phyloP scores from a whole-genome alignment of 2,888 invertebrate genomes.

The Erebia ligea region DNA sequence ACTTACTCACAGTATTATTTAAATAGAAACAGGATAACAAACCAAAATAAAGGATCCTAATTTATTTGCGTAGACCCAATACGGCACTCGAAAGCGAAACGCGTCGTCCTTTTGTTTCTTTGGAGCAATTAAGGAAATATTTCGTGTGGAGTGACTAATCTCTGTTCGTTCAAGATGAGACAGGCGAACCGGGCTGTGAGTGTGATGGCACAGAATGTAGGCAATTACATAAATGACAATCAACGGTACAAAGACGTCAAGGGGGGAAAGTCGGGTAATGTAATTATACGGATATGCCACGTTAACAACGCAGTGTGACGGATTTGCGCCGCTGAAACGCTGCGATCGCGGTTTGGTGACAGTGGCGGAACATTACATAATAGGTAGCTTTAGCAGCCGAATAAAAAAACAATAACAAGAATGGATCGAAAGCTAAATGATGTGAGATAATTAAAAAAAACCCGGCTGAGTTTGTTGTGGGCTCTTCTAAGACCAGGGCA shows the following conservation, averaged over 20 bases:
- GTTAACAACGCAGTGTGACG: constrained; percentile 56
- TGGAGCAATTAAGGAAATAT: constrained; percentile 68
- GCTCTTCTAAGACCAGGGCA: too few species aligned
- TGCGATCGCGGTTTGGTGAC: constrained; percentile 30
- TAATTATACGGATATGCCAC: constrained; percentile 72
- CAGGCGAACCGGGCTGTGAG: constrained; percentile 47
- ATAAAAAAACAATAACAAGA: too few species aligned
- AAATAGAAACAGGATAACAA: not conserved
- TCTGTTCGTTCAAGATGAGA: constrained; percentile 55
- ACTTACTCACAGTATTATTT: not conserved
- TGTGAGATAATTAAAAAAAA: too few species aligned
- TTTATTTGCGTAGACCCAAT: constrained; percentile 38
- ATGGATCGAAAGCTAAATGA: too few species aligned
- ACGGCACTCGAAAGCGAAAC: constrained; percentile 52
- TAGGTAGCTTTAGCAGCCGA: not conserved
- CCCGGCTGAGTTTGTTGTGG: too few species aligned
- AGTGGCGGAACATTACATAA: not conserved
- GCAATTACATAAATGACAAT: constrained; percentile 80
- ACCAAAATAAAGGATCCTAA: constrained; percentile 23
- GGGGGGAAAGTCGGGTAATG: constrained; percentile 73
- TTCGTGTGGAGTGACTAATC: constrained; percentile 63
- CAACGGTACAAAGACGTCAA: constrained; percentile 68
- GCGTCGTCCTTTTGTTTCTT: constrained; percentile 55
- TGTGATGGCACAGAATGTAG: constrained; percentile 63
- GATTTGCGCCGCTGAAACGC: constrained; percentile 49